Evolutionary conservation across 1,140 invertebrate genomes (phyloP).

Genomic region (Ceratitis capitata): DNA sequence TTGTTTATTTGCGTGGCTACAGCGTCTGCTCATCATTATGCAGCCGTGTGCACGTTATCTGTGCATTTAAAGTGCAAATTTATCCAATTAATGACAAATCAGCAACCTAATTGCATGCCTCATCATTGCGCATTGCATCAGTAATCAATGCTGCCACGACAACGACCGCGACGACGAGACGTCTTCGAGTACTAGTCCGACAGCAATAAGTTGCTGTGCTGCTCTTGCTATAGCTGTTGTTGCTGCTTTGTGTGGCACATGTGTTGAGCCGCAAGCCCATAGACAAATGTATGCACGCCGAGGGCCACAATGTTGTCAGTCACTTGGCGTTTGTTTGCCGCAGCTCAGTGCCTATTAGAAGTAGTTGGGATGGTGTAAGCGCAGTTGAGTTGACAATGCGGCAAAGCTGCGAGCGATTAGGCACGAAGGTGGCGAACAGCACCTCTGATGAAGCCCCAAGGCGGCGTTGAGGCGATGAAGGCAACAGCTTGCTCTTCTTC

Average conservation of each 20-base stretch:
- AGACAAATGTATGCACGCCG: background rate
- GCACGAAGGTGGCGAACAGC: background rate
- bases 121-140: slow-evolving; percentile 27
- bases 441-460: background rate
- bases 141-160: slow-evolving; percentile 33
- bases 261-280: background rate
- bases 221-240: background rate
- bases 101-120: slow-evolving; percentile 42
- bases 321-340: background rate
- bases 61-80: slow-evolving; percentile 42
- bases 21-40: slow-evolving; percentile 11
- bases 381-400: background rate
- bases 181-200: too few species aligned
- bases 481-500: background rate
- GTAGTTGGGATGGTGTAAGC: background rate
- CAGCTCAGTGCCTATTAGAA: background rate
- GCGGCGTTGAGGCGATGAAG: slow-evolving; percentile 16
- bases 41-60: slow-evolving; percentile 31
- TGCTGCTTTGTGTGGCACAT: background rate
- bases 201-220: too few species aligned
- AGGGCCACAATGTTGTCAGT: background rate
- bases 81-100: slow-evolving; percentile 44
- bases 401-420: background rate
- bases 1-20: background rate
- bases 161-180: too few species aligned